Conservation (phyloP, 1,140 invertebrate genomes). For the Cyrtorhinus lividipennis region DNA sequence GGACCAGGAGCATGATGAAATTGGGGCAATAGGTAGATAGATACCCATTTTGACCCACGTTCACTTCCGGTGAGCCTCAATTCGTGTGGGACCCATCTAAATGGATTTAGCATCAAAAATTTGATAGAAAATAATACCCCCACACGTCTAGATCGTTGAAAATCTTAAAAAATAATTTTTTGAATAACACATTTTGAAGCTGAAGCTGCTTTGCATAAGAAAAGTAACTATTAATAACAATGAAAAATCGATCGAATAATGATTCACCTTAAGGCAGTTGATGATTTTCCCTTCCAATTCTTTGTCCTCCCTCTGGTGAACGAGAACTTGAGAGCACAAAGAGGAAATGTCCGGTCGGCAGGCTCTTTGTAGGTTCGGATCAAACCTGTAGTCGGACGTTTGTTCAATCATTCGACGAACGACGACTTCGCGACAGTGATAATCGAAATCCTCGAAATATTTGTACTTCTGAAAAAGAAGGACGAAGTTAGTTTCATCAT, state of each 20-base stretch:
- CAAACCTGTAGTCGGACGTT: constrained; percentile 82
- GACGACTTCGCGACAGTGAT: constrained; percentile 72
- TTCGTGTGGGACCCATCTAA: no score
- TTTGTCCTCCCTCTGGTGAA: constrained; percentile 33
- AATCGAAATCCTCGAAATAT: constrained; percentile 66
- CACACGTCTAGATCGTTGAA: no score
- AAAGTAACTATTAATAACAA: background rate
- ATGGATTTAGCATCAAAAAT: no score
- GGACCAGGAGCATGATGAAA: no score
- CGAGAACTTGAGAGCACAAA: constrained; percentile 42
- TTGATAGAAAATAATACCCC: no score
- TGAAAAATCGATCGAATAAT: background rate
- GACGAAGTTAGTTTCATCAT: constrained; percentile 2
- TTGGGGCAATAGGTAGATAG: no score
- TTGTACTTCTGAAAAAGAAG: constrained; percentile 43
- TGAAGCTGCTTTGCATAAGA: background rate
- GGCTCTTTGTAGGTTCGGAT: constrained; percentile 64
- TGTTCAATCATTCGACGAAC: constrained; percentile 81
- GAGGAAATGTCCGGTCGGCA: constrained; percentile 60
- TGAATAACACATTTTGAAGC: background rate
- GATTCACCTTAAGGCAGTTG: constrained; percentile 27
- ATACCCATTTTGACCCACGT: no score
- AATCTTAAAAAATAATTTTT: background rate
- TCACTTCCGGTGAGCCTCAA: no score
- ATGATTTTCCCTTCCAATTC: constrained; percentile 43